These are phyloP conservation scores for Lagothrix lagotricha DNA, from an alignment of 2,797 vertebrate species.

Conservation along the genomic window DNA sequence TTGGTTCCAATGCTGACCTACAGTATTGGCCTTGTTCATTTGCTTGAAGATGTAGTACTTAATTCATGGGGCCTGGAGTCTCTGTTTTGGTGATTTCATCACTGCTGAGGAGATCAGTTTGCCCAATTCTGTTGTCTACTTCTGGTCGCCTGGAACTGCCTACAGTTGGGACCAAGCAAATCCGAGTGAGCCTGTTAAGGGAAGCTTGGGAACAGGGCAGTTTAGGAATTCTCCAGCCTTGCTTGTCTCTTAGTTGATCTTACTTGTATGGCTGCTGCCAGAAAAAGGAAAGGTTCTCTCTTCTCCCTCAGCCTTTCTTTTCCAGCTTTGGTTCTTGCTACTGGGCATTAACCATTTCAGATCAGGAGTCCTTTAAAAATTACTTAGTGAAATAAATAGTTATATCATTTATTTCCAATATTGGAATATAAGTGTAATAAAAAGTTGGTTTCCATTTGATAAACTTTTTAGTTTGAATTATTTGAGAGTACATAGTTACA, in stretches of 20 bases:
- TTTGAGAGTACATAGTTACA: not conserved
- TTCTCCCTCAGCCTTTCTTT: not conserved
- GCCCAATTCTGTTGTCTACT: constrained; percentile 63
- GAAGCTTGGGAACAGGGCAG: not conserved
- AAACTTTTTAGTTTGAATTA: not conserved
- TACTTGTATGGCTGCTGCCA: not conserved
- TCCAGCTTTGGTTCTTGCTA: not conserved
- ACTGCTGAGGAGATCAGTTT: constrained; percentile 43
- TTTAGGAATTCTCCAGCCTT: constrained; percentile 32
- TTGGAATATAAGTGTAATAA: not conserved
- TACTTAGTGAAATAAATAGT: not conserved
- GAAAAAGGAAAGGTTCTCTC: not conserved
- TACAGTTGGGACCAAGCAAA: not conserved
- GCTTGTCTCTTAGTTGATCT: not conserved
- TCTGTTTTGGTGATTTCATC: constrained; percentile 79
- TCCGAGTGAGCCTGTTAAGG: not conserved
- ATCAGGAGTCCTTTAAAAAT: not conserved
- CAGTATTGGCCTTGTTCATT: not conserved
- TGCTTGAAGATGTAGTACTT: not conserved
- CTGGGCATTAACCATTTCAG: not conserved
- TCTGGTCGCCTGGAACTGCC: not conserved
- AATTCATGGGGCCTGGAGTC: constrained; percentile 19
- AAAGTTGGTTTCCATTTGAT: not conserved
- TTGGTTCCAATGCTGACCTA: not conserved
- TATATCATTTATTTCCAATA: not conserved